Evolutionary conservation across 2,113 vertebrate species (phyloP), one percentile per base, ranked within the genome.

Genomic region (Callopanchax toddi): DNA sequence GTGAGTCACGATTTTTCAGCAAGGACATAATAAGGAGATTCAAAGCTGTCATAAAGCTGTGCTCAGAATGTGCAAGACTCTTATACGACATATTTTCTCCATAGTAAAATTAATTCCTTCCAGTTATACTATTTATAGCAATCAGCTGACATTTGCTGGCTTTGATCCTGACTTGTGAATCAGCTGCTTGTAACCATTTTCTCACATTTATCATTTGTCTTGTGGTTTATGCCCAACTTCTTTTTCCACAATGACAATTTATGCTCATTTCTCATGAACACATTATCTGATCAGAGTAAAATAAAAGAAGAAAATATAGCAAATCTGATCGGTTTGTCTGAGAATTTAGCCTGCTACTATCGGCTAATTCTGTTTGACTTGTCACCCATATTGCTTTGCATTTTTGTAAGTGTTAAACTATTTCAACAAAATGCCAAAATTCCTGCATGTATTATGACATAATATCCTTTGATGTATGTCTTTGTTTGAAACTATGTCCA

Each of bases 1-100:
- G 22, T 83, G 83, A 77, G 62, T 82, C 77, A 82, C 26, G 49
- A 32, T 80, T 74, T 32, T 79, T 40, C 39, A 71, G n/a, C 56
- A 81, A 66, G 74, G 79, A 86, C 79, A 76, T 20, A 60, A 51
- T n/a, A 40, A 23, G 21, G 21, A 62, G 29, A 11, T 52, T 52
- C 6, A 13, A 42, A 34, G 17, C 43, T 44, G 17, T 54, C 53
- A 18, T 51, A 12, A 48, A 18, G 12, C 2, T 1, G 1, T 52
- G 23, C 44, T 8, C 0, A 46, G n/a, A 56, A 58, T 50, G 49
- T 71, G 3, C 54, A 52, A 39, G 50, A 32, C 59, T 53, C 21
- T 44, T 6, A 50, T 46, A 18, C 55, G 46, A 29, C 37, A 11
- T 56, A 58, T 45, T 29, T 10, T 67, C 26, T 32, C 22, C 16